Conservation (phyloP, 1,140 invertebrate genomes). For the Hestina assimilis region DNA sequence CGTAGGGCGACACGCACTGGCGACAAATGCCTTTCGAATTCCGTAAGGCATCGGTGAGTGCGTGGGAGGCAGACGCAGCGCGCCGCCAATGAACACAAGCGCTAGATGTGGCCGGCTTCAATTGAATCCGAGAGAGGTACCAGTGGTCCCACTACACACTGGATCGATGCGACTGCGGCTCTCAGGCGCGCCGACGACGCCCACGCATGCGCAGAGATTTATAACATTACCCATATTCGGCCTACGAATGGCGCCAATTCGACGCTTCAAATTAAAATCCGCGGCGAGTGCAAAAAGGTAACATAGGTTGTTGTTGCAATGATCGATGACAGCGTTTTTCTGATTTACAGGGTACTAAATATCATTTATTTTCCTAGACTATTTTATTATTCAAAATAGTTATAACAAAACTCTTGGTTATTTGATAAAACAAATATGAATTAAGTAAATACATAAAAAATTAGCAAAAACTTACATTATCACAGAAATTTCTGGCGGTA, state of each 20-base stretch:
- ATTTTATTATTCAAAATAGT: no score
- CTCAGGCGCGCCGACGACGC: slow-evolving; percentile 46
- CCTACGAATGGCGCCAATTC: slow-evolving; percentile 73
- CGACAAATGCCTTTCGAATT: slow-evolving; percentile 76
- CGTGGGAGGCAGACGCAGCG: slow-evolving; percentile 53
- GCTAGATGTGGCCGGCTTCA: slow-evolving; percentile 56
- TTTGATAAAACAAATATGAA: no score
- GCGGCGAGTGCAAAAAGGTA: slow-evolving; percentile 65
- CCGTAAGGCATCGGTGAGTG: slow-evolving; percentile 49
- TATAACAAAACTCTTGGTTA: no score
- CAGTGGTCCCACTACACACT: slow-evolving; percentile 22
- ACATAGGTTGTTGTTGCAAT: slow-evolving; percentile 40
- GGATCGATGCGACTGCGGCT: slow-evolving; percentile 34
- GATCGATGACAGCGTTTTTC: slow-evolving; percentile 55
- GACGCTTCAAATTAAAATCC: slow-evolving; percentile 73
- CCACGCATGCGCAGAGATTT: slow-evolving; percentile 61
- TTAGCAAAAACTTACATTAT: slow-evolving; percentile 46
- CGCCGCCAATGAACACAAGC: slow-evolving; percentile 42
- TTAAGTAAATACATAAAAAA: background rate
- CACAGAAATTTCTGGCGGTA: slow-evolving; percentile 55
- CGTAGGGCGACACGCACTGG: slow-evolving; percentile 47
- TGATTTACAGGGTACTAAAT: slow-evolving; percentile 34
- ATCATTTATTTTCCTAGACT: slow-evolving; percentile 1
- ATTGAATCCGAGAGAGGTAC: slow-evolving; percentile 51
- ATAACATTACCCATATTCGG: slow-evolving; percentile 76